Evolutionary conservation across 1,140 invertebrate species (phyloP).

Genomic region (Hyposmocoma kahamanoa): DNA sequence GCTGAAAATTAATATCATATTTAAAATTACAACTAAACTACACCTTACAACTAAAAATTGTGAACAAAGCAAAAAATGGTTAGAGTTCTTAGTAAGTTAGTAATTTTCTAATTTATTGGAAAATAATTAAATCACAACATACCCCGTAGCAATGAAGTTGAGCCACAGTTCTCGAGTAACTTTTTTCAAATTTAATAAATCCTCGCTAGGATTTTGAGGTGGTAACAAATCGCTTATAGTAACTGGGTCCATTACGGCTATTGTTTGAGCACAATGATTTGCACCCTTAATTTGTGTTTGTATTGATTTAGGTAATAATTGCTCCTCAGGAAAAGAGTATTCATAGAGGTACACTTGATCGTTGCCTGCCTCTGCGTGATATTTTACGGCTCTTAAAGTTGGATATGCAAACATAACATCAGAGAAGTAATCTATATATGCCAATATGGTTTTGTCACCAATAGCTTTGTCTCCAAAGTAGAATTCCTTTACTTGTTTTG

Average conservation of each 20-base stretch:
- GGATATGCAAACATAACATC: constrained; percentile 36
- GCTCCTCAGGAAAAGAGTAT: constrained; percentile 26
- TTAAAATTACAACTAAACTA: not conserved
- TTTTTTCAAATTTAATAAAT: constrained; percentile 20
- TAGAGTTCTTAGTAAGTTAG: too few species aligned
- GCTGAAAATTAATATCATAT: constrained; percentile 20
- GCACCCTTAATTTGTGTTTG: constrained; percentile 25
- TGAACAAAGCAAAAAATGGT: not conserved
- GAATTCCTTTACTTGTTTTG: constrained; percentile 30
- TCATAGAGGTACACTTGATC: constrained; percentile 41
- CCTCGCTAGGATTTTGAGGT: not conserved
- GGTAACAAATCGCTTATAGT: constrained; percentile 8
- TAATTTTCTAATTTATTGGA: too few species aligned
- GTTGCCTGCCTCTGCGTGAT: constrained; percentile 33
- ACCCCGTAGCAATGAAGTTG: constrained; percentile 41
- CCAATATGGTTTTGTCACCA: constrained; percentile 21
- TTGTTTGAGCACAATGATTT: constrained; percentile 30
- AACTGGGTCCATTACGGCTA: constrained; percentile 21
- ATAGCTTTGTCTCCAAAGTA: constrained; percentile 35
- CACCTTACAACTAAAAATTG: not conserved
- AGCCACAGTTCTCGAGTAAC: constrained; percentile 27
- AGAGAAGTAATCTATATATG: constrained; percentile 35
- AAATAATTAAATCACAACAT: constrained; percentile 8
- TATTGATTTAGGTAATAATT: constrained; percentile 6
- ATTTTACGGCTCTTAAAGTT: constrained; percentile 24